Base-by-base conservation (phyloP, 2,797 vertebrate species). In the Melopsittacus undulatus region DNA sequence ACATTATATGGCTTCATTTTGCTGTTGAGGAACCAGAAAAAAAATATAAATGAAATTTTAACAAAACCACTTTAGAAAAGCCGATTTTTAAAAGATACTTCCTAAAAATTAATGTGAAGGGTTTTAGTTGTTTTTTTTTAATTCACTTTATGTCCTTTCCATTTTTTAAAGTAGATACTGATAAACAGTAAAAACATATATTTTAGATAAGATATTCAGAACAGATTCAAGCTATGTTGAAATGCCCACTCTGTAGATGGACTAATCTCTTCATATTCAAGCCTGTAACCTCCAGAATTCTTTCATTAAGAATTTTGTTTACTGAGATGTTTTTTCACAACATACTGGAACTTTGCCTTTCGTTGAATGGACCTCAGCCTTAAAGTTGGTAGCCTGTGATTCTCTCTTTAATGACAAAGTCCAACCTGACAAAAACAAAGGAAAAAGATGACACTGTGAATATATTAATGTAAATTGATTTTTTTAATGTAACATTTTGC, bases 241-340 rank as follows among this genome's bases (percentile, higher is more conserved):
- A 92, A 69, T 38, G 68, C 7, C 15, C 5, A 49, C 14, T 76
- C 27, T 82, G 22, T 61, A 51, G 36, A 29, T 51, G 18, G 22
- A 45, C 18, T 48, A 8, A 27, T 70, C 77, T 88, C 88, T 90
- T 79, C 8, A 21, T 84, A 59, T 63, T 70, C 22, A 77, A 87
- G 36, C 10, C 14, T 78, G 7, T 36, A 29, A 49, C 43, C 73
- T 87, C 12, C 77, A 75, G 48, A 90, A 72, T 88, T 76, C 82
- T 83, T 92, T 94, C 74, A 92, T 74, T 38, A 82, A 81, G 63
- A 66, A 22, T 34, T 88, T 76, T 77, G 52, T 88, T 96, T 93
- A 72, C 52, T 34, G 19, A 64, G 23, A 72, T 56, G 21, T 72
- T 90, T 48, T 48, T 59, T 92, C 57, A 89, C 13, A 80, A 38